Conservation (phyloP, 2,888 invertebrate genomes). For the Dryocosmus kuriphilus region DNA sequence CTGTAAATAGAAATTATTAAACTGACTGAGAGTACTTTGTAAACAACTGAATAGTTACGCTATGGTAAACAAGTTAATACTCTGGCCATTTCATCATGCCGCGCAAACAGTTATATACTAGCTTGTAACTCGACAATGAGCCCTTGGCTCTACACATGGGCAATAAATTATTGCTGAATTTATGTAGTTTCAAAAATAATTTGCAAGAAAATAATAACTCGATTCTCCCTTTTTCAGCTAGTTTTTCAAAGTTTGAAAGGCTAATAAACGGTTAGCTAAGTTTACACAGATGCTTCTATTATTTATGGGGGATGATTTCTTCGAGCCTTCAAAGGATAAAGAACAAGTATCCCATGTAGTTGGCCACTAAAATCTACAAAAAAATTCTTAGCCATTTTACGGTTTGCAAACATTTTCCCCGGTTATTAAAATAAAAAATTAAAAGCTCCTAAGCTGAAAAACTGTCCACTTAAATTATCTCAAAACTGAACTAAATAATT, state of each 20-base stretch:
- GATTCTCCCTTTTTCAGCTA: constrained; percentile 11
- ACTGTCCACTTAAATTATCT: too few relatives aligned
- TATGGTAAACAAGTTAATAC: constrained; percentile 41
- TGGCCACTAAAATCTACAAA: too few relatives aligned
- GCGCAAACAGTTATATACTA: constrained; percentile 13
- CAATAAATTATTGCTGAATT: constrained; percentile 31
- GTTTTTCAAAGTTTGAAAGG: constrained; percentile 26
- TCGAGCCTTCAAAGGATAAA: neutral
- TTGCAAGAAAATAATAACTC: constrained; percentile 34
- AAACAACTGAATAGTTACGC: constrained; percentile 30
- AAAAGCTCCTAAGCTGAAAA: too few relatives aligned
- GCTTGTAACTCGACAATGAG: constrained; percentile 17
- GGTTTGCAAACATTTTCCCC: too few relatives aligned
- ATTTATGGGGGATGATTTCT: constrained; percentile 24
- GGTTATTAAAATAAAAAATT: too few relatives aligned
- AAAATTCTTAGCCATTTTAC: too few relatives aligned
- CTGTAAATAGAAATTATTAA: constrained; percentile 15
- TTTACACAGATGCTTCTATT: constrained; percentile 1
- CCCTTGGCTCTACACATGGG: constrained; percentile 22
- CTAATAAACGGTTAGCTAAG: neutral
- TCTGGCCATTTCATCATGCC: constrained; percentile 28
- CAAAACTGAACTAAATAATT: too few relatives aligned
- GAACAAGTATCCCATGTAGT: neutral
- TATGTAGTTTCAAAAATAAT: constrained; percentile 25
- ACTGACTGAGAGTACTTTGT: constrained; percentile 24